These are phyloP conservation scores for Oreochromis niloticus DNA, from an alignment of 2,113 vertebrate species.

Conservation along the genomic window DNA sequence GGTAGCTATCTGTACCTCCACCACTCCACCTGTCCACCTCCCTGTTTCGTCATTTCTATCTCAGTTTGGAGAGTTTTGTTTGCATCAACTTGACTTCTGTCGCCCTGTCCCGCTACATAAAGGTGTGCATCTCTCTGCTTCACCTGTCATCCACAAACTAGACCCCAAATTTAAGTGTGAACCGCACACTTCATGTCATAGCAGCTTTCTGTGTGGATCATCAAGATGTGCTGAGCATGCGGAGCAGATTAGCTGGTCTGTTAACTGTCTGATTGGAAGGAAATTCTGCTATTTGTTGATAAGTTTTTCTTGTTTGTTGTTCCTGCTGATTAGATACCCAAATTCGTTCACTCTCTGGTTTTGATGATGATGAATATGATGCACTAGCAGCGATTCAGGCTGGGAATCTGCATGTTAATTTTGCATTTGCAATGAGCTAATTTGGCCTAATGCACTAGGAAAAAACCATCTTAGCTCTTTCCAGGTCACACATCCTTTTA, in stretches of 20 bases:
- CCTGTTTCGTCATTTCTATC: slow-evolving; percentile 32
- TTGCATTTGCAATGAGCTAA: slow-evolving; percentile 11
- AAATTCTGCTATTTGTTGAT: slow-evolving; percentile 1
- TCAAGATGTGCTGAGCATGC: slow-evolving; percentile 11
- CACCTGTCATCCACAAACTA: neutral
- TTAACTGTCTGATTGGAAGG: slow-evolving; percentile 18
- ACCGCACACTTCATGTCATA: neutral
- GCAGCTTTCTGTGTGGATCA: neutral
- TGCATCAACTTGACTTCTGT: neutral
- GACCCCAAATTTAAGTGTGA: neutral
- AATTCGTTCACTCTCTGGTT: neutral
- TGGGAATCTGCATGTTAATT: slow-evolving; percentile 19
- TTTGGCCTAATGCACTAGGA: slow-evolving; percentile 19
- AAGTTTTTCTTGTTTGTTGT: slow-evolving; percentile 5
- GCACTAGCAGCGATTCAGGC: neutral
- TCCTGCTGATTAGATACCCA: slow-evolving; percentile 37
- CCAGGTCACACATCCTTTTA: neutral
- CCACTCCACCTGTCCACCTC: neutral
- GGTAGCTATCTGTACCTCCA: slow-evolving; percentile 1
- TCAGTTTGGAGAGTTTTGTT: slow-evolving; percentile 32
- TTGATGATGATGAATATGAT: slow-evolving; percentile 38
- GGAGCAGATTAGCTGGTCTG: neutral
- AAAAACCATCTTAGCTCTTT: slow-evolving; percentile 14
- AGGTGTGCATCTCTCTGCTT: neutral
- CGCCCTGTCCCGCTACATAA: neutral